A percentile compares a stretch with the other conserved stretches of the same genome.
Evolutionary conservation across 1,140 invertebrate genomes (phyloP).

Genomic region (Pseudomyrmex dendroicus): DNA sequence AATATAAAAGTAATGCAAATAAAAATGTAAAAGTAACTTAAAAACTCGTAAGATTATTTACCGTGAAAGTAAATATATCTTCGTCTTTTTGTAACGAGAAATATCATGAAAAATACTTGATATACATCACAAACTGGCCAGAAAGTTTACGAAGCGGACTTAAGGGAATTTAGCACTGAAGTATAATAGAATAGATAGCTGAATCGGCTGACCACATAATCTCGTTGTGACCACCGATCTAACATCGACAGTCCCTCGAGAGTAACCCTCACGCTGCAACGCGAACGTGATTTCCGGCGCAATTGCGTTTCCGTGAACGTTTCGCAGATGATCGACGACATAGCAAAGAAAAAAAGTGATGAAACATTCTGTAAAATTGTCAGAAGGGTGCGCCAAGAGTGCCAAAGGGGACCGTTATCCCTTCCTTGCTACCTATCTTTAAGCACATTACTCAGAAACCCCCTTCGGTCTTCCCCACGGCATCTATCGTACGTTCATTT

Average conservation of each 20-base stretch:
- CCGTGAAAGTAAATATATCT: neutral
- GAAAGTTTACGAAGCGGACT: neutral
- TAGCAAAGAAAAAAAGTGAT: conserved; percentile 34
- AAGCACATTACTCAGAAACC: conserved; percentile 63
- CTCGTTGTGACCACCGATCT: conserved; percentile 29
- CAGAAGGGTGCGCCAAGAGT: conserved; percentile 54
- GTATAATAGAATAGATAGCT: neutral
- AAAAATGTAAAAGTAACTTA: too few relatives aligned
- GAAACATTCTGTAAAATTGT: conserved; percentile 71
- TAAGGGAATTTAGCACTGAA: neutral
- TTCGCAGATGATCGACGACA: conserved; percentile 24
- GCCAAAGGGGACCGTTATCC: conserved; percentile 61
- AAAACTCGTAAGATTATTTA: too few relatives aligned
- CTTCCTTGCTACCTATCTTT: conserved; percentile 69
- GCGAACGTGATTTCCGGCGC: neutral
- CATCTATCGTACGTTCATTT: conserved; percentile 78
- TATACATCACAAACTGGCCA: neutral
- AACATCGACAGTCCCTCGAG: conserved; percentile 18
- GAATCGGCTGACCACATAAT: conserved; percentile 8
- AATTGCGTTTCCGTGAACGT: neutral
- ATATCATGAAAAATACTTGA: neutral
- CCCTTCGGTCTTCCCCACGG: conserved; percentile 53
- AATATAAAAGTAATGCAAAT: too few relatives aligned
- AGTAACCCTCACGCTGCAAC: neutral
- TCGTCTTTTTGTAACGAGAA: neutral